Evolutionary conservation across 2,888 invertebrate species (phyloP).

Genomic region (Stenotaenia linearis): DNA sequence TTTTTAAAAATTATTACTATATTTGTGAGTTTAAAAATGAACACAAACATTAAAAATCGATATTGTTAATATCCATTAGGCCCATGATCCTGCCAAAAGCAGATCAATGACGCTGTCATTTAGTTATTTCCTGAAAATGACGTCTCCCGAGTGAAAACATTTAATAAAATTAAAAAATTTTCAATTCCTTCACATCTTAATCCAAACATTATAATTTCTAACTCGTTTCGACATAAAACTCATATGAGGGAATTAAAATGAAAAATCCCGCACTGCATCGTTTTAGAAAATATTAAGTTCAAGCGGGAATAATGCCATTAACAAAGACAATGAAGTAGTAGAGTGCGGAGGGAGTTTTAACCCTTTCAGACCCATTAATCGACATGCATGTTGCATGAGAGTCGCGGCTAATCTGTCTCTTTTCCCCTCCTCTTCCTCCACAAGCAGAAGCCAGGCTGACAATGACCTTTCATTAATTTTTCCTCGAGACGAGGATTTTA

Average conservation of each 20-base stretch:
- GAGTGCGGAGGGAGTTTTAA: neutral
- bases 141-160: neutral
- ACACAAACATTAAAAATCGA: no score
- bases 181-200: no score
- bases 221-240: no score
- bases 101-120: neutral
- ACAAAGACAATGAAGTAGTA: neutral
- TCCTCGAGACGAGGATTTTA: slow-evolving; percentile 27
- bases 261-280: neutral
- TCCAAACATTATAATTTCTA: no score
- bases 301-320: neutral
- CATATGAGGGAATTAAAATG: neutral
- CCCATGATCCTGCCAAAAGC: neutral
- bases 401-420: neutral
- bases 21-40: no score
- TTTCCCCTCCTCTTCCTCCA: neutral
- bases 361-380: neutral
- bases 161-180: neutral
- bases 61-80: neutral
- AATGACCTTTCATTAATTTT: slow-evolving; percentile 29
- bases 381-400: neutral
- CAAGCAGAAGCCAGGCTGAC: neutral
- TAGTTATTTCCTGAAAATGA: neutral
- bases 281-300: neutral
- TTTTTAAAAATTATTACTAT: no score